Evolutionary conservation across 2,113 vertebrate genomes (phyloP), one percentile per base, ranked within the genome.

Genomic region (Heterotis niloticus): DNA sequence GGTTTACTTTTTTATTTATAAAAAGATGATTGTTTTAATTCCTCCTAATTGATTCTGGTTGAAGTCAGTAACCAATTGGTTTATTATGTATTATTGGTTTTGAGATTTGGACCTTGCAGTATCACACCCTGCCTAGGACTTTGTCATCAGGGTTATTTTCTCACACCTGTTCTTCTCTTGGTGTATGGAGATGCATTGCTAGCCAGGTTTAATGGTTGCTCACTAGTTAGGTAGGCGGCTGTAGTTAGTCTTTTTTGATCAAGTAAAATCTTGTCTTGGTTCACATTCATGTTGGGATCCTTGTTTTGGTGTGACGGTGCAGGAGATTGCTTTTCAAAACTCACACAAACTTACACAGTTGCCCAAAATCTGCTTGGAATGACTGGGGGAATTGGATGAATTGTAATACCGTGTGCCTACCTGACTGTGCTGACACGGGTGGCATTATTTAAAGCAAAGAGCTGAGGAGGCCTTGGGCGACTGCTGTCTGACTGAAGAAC

Each of bases 391-490:
- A 83, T 82, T 81, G 84, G 85, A 87, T 91, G 89, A 91, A 91
- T 92, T 91, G 91, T 91, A 88, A 86, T 84, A 79, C 79, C 85
- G 80, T 85, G 77, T 89, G 83, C 88, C 87, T 91, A 91, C 91
- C 91, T 87, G 87, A 90, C 91, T 91, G 85, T 87, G 83, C 82
- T 87, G 86, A 88, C 87, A 88, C 88, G 85, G 81, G 82, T 87
- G 83, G 88, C 91, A 92, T 91, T 91, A 90, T 90, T 44, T 44
- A 44, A 44, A 7, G 87, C 89, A 91, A 90, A 90, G 82, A 90
- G 90, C 90, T 90, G 86, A 91, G 91, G 90, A 91, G 91, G 87
- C 89, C 90, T 91, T 87, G 83, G 84, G 87, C 83, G 86, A 90
- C 91, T 82, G 85, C 90, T 88, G 85, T 91, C 91, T 81, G 83